Evolutionary conservation across 92 coral and sea anemone genomes (phyloP).

Genomic region (Blastomussa wellsi): DNA sequence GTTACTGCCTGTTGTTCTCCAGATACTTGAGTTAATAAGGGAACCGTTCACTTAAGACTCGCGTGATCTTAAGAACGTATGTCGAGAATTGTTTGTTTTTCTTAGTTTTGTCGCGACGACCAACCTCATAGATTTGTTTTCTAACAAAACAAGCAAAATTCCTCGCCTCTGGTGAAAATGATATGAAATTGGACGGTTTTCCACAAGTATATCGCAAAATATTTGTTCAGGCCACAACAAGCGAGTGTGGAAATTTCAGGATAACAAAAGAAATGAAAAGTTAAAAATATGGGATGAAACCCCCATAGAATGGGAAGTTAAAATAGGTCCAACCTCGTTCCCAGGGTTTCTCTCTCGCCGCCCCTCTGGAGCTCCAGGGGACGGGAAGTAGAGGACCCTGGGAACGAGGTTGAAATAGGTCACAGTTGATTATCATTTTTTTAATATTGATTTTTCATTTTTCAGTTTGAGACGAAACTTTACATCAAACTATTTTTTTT

Average conservation of each 20-base stretch:
- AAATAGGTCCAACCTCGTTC: too few species aligned
- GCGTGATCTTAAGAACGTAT: conserved; percentile 14
- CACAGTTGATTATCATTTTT: too few species aligned
- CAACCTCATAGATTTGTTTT: conserved; percentile 6
- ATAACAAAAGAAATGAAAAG: neutral
- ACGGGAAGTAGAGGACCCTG: too few species aligned
- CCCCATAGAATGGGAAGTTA: neutral
- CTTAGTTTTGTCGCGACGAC: neutral
- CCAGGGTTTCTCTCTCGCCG: neutral
- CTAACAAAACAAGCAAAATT: conserved; percentile 14
- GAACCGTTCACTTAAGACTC: neutral
- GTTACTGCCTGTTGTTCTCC: neutral
- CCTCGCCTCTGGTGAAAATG: neutral
- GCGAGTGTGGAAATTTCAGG: neutral
- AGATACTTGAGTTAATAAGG: conserved; percentile 25
- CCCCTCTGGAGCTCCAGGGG: too few species aligned
- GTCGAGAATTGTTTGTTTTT: conserved; percentile 12
- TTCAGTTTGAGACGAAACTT: neutral
- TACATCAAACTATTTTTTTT: neutral
- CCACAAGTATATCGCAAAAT: neutral
- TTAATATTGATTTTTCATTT: neutral
- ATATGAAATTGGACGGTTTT: neutral
- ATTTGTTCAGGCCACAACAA: neutral
- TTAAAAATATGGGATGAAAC: neutral
- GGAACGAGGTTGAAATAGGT: too few species aligned